A percentile compares a stretch with the other conserved stretches of the same genome.
These are phyloP conservation scores for Amphipyra berbera DNA, from an alignment of 2,888 invertebrate genomes.

Conservation along the genomic window DNA sequence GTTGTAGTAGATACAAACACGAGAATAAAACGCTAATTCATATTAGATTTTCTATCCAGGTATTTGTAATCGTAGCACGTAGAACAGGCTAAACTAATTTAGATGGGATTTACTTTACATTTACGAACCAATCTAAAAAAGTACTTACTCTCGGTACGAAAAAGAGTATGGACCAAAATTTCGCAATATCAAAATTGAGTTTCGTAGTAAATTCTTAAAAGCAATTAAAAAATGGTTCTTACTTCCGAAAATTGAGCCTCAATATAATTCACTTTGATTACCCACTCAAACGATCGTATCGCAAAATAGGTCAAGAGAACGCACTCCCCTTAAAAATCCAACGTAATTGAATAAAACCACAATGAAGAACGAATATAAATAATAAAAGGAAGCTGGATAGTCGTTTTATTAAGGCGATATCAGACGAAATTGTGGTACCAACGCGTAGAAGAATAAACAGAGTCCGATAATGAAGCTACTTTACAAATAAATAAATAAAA, in stretches of 20 bases:
- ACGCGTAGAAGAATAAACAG: slow-evolving; percentile 57
- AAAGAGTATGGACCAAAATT: no score
- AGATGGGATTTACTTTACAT: not conserved
- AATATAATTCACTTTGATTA: slow-evolving; percentile 52
- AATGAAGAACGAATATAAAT: slow-evolving; percentile 49
- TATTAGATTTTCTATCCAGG: slow-evolving; percentile 19
- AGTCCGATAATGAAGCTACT: slow-evolving; percentile 66
- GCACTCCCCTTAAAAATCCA: slow-evolving; percentile 52
- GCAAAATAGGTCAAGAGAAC: slow-evolving; percentile 49
- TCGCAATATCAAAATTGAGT: no score
- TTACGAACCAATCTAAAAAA: not conserved
- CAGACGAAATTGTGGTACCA: slow-evolving; percentile 63
- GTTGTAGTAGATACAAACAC: no score
- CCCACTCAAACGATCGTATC: slow-evolving; percentile 50
- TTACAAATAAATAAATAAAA: slow-evolving; percentile 74
- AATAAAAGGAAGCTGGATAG: slow-evolving; percentile 49
- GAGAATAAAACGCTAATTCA: not conserved
- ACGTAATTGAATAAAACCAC: slow-evolving; percentile 60
- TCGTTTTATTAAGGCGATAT: slow-evolving; percentile 52
- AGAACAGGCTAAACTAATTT: not conserved
- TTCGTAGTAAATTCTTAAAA: no score
- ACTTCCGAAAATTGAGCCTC: slow-evolving; percentile 16
- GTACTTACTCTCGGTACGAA: no score
- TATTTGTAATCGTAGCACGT: slow-evolving; percentile 19
- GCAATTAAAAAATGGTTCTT: not conserved